phyloP scores from a whole-genome alignment of 2,797 vertebrate species.

The Micromesistius poutassou region DNA sequence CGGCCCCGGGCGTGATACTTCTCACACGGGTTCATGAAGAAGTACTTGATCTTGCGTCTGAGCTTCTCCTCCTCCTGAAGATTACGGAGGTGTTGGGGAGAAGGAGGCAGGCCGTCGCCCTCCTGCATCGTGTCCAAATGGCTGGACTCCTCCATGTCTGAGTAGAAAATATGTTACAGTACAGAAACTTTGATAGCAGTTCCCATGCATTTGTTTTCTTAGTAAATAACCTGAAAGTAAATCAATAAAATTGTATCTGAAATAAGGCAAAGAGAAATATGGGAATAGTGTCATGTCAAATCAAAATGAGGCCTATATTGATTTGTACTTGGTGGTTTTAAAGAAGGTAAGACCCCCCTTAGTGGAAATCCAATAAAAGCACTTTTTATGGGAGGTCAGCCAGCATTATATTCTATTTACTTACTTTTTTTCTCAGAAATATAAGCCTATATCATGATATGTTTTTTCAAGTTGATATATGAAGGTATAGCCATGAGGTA shows the following conservation, averaged over 20 bases:
- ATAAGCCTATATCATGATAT: no score
- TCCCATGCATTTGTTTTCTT: neutral
- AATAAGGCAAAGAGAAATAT: no score
- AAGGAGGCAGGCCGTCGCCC: conserved; percentile 16
- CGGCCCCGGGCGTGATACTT: conserved; percentile 91
- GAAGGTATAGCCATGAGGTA: neutral
- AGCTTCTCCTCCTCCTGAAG: conserved; percentile 73
- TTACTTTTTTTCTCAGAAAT: no score
- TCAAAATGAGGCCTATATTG: neutral
- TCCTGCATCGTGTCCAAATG: conserved; percentile 29
- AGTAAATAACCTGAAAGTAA: neutral
- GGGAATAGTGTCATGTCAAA: no score
- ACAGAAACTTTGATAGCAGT: neutral
- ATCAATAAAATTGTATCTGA: no score
- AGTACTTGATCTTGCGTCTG: conserved; percentile 89
- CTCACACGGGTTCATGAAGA: conserved; percentile 97
- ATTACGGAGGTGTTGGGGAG: conserved; percentile 27
- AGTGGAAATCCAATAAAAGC: no score
- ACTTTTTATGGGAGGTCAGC: no score
- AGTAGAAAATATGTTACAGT: neutral
- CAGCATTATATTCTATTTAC: no score
- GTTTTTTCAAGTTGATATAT: neutral
- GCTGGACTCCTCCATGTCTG: conserved; percentile 62
- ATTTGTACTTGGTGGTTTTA: no score
- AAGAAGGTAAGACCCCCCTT: no score